phyloP scores from a whole-genome alignment of 1,140 invertebrate species.

The Potamilus streckersoni region DNA sequence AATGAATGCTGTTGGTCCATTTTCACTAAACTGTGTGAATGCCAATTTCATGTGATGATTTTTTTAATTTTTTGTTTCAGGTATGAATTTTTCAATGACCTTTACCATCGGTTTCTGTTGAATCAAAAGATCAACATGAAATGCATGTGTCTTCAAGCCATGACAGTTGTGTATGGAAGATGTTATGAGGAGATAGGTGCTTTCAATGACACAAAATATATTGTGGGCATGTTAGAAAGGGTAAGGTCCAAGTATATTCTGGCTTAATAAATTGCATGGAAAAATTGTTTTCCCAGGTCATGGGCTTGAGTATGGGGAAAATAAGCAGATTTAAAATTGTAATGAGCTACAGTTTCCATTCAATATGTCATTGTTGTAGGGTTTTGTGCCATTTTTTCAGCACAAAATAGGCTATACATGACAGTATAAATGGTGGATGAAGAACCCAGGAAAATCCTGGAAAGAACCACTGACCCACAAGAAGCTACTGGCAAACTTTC shows the following conservation, averaged over 20 bases:
- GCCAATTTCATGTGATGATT: not conserved
- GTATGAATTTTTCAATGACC: conserved; percentile 97
- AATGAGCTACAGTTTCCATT: too few species aligned
- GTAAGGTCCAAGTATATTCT: conserved; percentile 69
- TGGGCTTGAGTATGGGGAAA: too few species aligned
- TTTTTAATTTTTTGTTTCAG: conserved; percentile 41
- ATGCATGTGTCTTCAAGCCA: conserved; percentile 95
- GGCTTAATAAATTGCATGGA: too few species aligned
- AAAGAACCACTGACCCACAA: too few species aligned
- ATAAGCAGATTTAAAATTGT: too few species aligned
- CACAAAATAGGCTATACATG: too few species aligned
- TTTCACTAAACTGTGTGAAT: not conserved
- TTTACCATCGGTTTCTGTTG: conserved; percentile 97
- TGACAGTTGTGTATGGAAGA: conserved; percentile 96
- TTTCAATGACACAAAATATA: conserved; percentile 97
- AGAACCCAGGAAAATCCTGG: too few species aligned
- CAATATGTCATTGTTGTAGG: too few species aligned
- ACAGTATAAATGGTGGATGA: too few species aligned
- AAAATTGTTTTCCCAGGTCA: too few species aligned
- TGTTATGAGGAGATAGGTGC: conserved; percentile 97
- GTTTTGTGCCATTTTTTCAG: too few species aligned
- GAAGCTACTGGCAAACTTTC: too few species aligned
- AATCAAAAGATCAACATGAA: conserved; percentile 92
- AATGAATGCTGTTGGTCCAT: not conserved
- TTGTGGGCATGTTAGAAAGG: conserved; percentile 93